phyloP scores from a whole-genome alignment of 1,140 invertebrate species.

The Drosophila sproati region DNA sequence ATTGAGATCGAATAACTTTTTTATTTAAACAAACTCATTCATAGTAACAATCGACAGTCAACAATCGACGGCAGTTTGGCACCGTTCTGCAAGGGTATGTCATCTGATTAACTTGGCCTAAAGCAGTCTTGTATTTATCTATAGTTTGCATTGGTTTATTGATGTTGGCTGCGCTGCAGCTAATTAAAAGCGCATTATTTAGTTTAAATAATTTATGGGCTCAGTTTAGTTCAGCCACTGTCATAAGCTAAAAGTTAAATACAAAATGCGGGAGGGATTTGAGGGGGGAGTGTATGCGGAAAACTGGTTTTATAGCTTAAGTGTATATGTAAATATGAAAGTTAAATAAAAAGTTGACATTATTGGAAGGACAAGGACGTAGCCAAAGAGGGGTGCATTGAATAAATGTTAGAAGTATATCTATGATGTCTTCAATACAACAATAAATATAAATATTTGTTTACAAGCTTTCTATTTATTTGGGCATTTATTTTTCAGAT shows the following conservation, averaged over 20 bases:
- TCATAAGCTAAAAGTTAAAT: constrained; percentile 70
- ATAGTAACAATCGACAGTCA: too few relatives aligned
- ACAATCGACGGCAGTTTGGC: too few relatives aligned
- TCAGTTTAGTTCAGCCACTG: constrained; percentile 44
- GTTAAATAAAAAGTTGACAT: constrained; percentile 53
- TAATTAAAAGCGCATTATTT: constrained; percentile 82
- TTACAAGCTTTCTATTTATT: too few relatives aligned
- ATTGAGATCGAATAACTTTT: too few relatives aligned
- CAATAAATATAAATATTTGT: too few relatives aligned
- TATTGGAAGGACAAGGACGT: constrained; percentile 23
- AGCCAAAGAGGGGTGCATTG: background rate
- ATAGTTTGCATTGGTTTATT: constrained; percentile 46
- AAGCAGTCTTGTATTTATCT: constrained; percentile 16
- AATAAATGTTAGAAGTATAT: background rate
- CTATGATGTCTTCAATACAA: too few relatives aligned
- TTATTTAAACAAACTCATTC: too few relatives aligned
- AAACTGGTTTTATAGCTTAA: constrained; percentile 75
- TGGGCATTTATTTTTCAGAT: too few relatives aligned
- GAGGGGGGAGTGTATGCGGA: constrained; percentile 16
- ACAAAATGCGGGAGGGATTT: constrained; percentile 36
- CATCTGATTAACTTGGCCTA: too few relatives aligned
- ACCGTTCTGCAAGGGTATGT: too few relatives aligned
- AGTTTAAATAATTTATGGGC: constrained; percentile 72
- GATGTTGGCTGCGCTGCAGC: constrained; percentile 47
- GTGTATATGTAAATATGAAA: constrained; percentile 63